phyloP scores from a whole-genome alignment of 2,888 invertebrate genomes.

The Drosophila lutescens region DNA sequence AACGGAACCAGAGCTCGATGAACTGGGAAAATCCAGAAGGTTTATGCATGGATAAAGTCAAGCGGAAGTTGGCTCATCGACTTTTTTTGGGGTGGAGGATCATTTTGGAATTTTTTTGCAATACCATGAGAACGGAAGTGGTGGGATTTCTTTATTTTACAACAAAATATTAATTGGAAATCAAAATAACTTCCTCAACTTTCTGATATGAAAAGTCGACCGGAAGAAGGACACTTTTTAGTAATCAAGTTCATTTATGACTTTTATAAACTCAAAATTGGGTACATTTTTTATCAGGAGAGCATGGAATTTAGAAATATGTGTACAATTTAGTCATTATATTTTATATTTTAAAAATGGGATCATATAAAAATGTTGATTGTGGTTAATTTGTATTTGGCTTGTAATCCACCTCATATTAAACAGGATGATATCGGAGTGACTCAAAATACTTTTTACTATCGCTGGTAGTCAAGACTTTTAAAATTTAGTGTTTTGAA shows the following conservation, averaged over 20 bases:
- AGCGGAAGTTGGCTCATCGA: slow-evolving; percentile 57
- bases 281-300: too few relatives aligned
- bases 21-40: slow-evolving; percentile 15
- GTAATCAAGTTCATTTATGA: not conserved
- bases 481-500: too few relatives aligned
- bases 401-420: too few relatives aligned
- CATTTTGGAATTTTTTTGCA: slow-evolving; percentile 6
- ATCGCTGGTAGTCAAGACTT: too few relatives aligned
- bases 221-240: not conserved
- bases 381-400: too few relatives aligned
- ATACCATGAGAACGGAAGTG: slow-evolving; percentile 29
- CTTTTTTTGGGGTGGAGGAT: not conserved
- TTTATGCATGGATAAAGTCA: slow-evolving; percentile 38
- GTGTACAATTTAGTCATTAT: too few relatives aligned
- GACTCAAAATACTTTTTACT: too few relatives aligned
- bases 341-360: too few relatives aligned
- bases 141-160: not conserved
- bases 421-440: not conserved
- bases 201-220: not conserved
- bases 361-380: too few relatives aligned
- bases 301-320: too few relatives aligned
- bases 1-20: slow-evolving; percentile 25
- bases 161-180: not conserved
- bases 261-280: too few relatives aligned
- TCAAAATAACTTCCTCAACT: not conserved